Evolutionary conservation across 1,140 invertebrate species (phyloP), one percentile per base, ranked within the genome.

Genomic region (Conus ventricosus): DNA sequence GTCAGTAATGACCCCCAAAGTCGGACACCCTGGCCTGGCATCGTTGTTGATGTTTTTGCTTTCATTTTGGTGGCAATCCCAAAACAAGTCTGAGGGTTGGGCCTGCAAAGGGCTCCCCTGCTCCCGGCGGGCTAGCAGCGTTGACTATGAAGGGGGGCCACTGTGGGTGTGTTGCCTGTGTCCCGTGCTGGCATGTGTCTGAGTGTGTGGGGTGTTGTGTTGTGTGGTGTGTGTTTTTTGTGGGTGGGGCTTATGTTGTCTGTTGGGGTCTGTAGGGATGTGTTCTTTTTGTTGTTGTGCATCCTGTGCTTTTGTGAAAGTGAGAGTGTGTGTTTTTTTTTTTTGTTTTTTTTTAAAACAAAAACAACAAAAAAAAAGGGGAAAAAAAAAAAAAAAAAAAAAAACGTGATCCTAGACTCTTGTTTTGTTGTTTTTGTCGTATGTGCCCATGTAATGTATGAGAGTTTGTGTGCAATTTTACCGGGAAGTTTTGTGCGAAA

Each of bases 51-150:
- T 51, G 51, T 81, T 5, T 81, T 10, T 81, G 53, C 39, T 89
- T 91, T 76, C 89, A 95, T 94, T 94, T 89, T 95, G 89, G 92
- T 95, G 71, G 95, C 85, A 94, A 95, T 95, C 95, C 88, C 94
- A 95, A 89, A 94, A 94, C 89, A 95, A 94, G 87, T 89, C 92
- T 82, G 95, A 95, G 95, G 95, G 39, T 91, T 95, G 60, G 60
- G 88, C 94, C 4, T 95, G 94, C 90, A 94, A 94, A 90, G 91
- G 89, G 5, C 78, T 83, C 53, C 93, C 94, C 39, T 93, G 93
- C 86, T 84, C 89, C 20, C 83, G 85, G 11, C 93, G 39, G 91
- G 91, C 13, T 94, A 90, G 92, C 85, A 88, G 88, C 55, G 89
- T 87, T 51, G 85, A 91, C 76, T 85, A 92, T 53, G 76, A 89